These are phyloP conservation scores for Huso huso DNA, from an alignment of 2,797 vertebrate species.

Conservation along the genomic window DNA sequence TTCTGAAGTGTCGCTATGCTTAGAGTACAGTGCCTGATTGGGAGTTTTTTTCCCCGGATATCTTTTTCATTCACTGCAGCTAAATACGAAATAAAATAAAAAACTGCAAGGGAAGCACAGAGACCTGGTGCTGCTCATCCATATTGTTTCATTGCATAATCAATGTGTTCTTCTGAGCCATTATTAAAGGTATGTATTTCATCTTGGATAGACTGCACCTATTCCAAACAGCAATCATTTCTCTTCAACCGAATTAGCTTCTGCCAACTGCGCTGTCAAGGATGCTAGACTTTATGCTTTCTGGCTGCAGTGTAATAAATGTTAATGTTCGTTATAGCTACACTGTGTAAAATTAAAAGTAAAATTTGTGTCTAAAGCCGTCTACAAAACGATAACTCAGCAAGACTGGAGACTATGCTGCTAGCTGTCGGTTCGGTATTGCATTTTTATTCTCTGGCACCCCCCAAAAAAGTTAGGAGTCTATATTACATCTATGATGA, in stretches of 20 bases:
- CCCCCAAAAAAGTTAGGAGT: no score
- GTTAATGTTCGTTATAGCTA: conserved; percentile 20
- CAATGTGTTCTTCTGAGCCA: conserved; percentile 11
- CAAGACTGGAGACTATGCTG: conserved; percentile 1
- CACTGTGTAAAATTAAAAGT: conserved; percentile 20
- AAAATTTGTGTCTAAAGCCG: conserved; percentile 11
- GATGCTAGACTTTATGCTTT: conserved; percentile 7
- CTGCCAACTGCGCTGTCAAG: conserved; percentile 10
- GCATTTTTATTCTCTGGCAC: no score
- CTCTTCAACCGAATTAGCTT: conserved; percentile 16
- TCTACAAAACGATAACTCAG: conserved; percentile 12
- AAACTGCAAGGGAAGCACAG: not conserved
- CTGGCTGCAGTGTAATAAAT: conserved; percentile 16
- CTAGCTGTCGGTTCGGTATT: not conserved
- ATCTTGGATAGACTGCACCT: not conserved
- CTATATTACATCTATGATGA: no score
- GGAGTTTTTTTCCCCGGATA: not conserved
- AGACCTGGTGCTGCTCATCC: conserved; percentile 6
- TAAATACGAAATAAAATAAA: not conserved
- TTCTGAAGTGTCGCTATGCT: not conserved
- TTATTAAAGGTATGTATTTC: conserved; percentile 14
- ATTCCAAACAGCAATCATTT: conserved; percentile 7
- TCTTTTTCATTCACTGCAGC: not conserved
- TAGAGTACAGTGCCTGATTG: no score
- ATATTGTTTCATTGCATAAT: conserved; percentile 19